Evolutionary conservation across 2,797 vertebrate genomes (phyloP), one percentile per base, ranked within the genome.

Genomic region (Diceros bicornis): DNA sequence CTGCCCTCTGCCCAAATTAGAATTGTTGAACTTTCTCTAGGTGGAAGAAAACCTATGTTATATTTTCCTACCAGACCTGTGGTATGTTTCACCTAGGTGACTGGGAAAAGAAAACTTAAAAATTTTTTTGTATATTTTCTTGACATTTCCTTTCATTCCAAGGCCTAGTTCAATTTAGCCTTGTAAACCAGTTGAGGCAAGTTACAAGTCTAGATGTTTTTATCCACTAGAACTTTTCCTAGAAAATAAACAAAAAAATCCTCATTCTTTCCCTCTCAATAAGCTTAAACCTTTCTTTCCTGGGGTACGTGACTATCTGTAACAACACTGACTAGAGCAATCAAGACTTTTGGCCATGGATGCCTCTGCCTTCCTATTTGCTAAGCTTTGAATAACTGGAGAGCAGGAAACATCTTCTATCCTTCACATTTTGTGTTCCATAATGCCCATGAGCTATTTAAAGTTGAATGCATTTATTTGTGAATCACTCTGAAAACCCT

Each of bases 361-460:
- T 55, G 44, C 16, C 44, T 50, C 27, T 88, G 75, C 69, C 55
- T 88, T 96, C 44, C 21, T 78, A 91, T 90, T 95, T 94, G 84
- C 68, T 92, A 95, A 89, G 27, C 27, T 95, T 83, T 92, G 23
- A 77, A 86, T 95, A 97, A 91, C 1, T 89, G 37, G 34, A 86
- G 27, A 95, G 72, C n/a, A 93, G 57, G 20, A 95, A 94, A 87
- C n/a, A 94, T 68, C 78, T 37, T 91, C 61, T 81, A 95, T 62
- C 62, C 71, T 89, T 96, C 71, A 97, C 94, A 32, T 97, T 94
- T 84, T 84, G 78, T 69, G 59, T 89, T 93, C 86, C 83, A 75
- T 95, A 97, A 89, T 94, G 78, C 87, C 95, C 68, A 17, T n/a
- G 69, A 96, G 86, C 91, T 96, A 95, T 96, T 98, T 97, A 93